These are phyloP conservation scores for Aleiodes leptofemur DNA, from an alignment of 2,888 invertebrate genomes.

Conservation along the genomic window DNA sequence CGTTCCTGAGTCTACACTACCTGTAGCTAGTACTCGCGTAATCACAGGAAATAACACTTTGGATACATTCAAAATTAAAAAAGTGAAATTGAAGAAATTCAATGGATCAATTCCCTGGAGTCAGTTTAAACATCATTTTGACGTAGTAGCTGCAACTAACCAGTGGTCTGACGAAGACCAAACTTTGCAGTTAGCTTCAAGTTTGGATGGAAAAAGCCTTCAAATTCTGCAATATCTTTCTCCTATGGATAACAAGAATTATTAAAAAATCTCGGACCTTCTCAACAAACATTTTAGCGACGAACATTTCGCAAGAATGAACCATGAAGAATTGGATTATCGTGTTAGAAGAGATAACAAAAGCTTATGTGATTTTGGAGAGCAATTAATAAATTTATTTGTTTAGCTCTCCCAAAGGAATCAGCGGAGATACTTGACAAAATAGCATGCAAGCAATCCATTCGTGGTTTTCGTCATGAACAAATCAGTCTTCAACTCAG, in stretches of 20 bases:
- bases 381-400: neutral
- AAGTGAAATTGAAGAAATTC: neutral
- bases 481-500: neutral
- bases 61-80: neutral
- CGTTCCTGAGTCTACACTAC: too few relatives aligned
- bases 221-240: constrained; percentile 11
- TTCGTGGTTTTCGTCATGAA: neutral
- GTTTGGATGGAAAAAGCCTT: neutral
- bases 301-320: constrained; percentile 5
- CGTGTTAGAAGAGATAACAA: neutral
- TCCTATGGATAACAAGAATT: neutral
- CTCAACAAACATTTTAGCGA: constrained; percentile 12
- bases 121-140: constrained; percentile 1
- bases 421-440: neutral
- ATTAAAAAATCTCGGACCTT: neutral
- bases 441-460: neutral
- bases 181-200: neutral
- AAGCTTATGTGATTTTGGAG: constrained; percentile 4
- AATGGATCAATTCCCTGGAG: constrained; percentile 9
- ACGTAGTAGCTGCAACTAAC: neutral
- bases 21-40: too few relatives aligned
- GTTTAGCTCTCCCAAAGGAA: neutral
- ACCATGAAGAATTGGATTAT: neutral
- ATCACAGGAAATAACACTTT: neutral
- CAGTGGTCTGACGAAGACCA: neutral